These are phyloP conservation scores for Calephelis nemesis DNA, from an alignment of 1,140 invertebrate genomes.

Conservation along the genomic window DNA sequence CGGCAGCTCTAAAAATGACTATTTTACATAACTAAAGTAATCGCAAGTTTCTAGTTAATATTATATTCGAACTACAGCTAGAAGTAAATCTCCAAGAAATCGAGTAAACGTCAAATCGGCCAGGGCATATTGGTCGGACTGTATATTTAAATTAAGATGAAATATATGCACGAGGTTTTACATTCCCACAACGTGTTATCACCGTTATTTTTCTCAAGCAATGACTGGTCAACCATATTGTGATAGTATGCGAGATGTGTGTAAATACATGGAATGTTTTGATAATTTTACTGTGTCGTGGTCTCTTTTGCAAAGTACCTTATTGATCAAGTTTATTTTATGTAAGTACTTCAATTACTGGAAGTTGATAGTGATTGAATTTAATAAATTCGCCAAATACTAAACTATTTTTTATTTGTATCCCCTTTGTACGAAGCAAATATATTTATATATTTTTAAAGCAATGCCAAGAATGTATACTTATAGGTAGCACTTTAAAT, in stretches of 20 bases:
- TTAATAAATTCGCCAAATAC: conserved; percentile 76
- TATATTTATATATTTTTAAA: no score
- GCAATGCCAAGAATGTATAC: no score
- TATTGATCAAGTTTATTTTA: conserved; percentile 63
- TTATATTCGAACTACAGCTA: no score
- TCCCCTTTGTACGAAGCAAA: no score
- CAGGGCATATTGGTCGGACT: not conserved
- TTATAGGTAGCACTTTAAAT: no score
- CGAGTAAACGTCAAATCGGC: not conserved
- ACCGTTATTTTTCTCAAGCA: conserved; percentile 14
- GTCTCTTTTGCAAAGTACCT: conserved; percentile 64
- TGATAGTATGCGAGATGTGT: conserved; percentile 52
- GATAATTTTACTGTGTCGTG: conserved; percentile 55
- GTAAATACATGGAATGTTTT: conserved; percentile 45
- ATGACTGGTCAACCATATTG: conserved; percentile 42
- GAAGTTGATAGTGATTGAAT: conserved; percentile 75
- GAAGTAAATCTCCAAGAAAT: no score
- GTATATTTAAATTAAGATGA: not conserved
- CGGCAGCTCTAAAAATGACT: no score
- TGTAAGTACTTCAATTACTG: conserved; percentile 72
- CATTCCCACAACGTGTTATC: conserved; percentile 13
- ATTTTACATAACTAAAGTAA: no score
- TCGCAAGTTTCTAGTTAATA: no score
- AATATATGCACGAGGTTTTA: conserved; percentile 12
- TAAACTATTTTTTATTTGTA: conserved; percentile 49